A percentile compares a stretch with the other conserved stretches of the same genome.
phyloP scores from a whole-genome alignment of 2,888 invertebrate genomes.

The Trissoscelio sp. region DNA sequence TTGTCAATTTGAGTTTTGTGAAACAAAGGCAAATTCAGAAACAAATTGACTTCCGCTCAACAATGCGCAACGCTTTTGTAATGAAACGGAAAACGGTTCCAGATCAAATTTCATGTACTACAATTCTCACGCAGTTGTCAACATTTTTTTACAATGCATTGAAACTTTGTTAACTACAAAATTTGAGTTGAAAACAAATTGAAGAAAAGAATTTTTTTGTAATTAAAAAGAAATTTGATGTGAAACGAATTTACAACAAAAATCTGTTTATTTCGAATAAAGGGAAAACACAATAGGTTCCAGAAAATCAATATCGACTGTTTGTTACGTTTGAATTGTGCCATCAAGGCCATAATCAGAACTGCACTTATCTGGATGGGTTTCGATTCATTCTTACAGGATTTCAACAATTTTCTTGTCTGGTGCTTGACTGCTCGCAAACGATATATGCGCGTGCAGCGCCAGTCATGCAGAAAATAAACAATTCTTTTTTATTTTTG shows the following conservation, averaged over 20 bases:
- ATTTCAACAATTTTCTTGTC: constrained; percentile 58
- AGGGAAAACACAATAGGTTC: not conserved
- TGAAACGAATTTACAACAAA: not conserved
- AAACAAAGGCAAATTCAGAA: constrained; percentile 32
- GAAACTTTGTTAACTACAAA: too few relatives aligned
- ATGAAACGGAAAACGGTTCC: constrained; percentile 22
- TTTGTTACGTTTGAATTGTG: constrained; percentile 26
- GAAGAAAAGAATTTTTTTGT: too few relatives aligned
- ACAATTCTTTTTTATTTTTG: constrained; percentile 39
- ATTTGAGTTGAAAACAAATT: too few relatives aligned
- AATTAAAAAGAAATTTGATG: too few relatives aligned
- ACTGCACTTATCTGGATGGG: constrained; percentile 27
- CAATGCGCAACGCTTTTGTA: constrained; percentile 37
- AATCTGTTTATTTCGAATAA: not conserved
- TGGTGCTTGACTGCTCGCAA: constrained; percentile 52
- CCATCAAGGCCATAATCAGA: constrained; percentile 24
- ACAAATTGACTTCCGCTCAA: constrained; percentile 37
- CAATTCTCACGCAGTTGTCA: constrained; percentile 3
- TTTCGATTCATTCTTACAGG: constrained; percentile 55
- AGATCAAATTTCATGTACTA: constrained; percentile 16
- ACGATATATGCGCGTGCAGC: constrained; percentile 33
- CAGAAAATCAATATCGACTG: constrained; percentile 12
- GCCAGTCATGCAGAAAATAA: constrained; percentile 41
- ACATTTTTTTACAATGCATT: too few relatives aligned
- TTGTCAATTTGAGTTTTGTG: constrained; percentile 28